Evolutionary conservation across 2,113 vertebrate genomes (phyloP).

Genomic region (Lampris incognitus): DNA sequence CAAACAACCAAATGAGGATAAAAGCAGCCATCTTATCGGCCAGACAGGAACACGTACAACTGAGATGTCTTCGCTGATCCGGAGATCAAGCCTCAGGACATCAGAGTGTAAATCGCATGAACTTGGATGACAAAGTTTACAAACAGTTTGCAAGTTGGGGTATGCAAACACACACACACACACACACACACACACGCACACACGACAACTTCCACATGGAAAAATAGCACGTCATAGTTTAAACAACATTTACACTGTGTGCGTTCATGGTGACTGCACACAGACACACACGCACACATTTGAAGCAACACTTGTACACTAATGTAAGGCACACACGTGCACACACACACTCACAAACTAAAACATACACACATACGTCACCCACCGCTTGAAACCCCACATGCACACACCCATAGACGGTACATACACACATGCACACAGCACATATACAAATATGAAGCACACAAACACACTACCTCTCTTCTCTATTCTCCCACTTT

Average conservation of each 20-base stretch:
- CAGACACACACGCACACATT: neutral
- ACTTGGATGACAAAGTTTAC: conserved; percentile 15
- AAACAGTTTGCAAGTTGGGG: neutral
- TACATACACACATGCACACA: neutral
- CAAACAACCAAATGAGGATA: conserved; percentile 35
- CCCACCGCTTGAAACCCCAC: no score
- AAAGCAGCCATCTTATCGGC: conserved; percentile 17
- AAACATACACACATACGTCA: no score
- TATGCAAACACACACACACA: neutral
- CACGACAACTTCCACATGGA: neutral
- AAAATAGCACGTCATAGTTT: no score
- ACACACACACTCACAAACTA: conserved; percentile 12
- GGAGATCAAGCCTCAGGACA: conserved; percentile 22
- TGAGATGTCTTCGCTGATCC: conserved; percentile 5
- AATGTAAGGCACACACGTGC: neutral
- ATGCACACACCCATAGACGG: no score
- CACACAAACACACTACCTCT: no score
- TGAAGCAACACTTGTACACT: conserved; percentile 1
- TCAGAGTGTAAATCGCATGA: conserved; percentile 29
- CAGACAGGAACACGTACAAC: conserved; percentile 46
- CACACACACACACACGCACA: neutral
- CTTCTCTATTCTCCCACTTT: neutral
- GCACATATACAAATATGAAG: no score
- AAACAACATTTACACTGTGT: no score
- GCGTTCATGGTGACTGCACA: neutral